Base-by-base conservation (phyloP, 1,140 invertebrate genomes). In the Lerema accius region DNA sequence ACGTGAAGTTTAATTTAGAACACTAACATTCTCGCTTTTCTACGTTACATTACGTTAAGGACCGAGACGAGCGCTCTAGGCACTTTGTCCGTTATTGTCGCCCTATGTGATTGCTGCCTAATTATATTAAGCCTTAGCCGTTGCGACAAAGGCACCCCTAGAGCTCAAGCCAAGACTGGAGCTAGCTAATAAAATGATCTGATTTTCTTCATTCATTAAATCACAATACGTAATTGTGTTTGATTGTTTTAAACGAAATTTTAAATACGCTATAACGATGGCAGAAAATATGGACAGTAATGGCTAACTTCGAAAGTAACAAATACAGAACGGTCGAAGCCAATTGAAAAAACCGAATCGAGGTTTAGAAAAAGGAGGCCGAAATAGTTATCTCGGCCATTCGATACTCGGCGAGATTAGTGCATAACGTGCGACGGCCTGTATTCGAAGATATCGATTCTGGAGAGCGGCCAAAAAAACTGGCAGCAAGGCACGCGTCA, bases 401-500 rank as follows among this genome's bases (percentile, higher is more conserved):
- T 62, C 59, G 64, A 62, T 73, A 62, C 78, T 75, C 53, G 71
- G 72, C 68, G 70, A 86, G 84, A 88, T 90, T 89, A 89, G 86
- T 84, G 82, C 71, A 86, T 83, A 90, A 88, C 72, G 77, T 69
- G 82, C 84, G 81, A 85, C 83, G 80, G 84, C 75, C 78, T 81
- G 82, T 86, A 87, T 86, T 75, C 80, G 76, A 87, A 87, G 84
- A 89, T 89, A 89, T 90, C 86, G 85, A 89, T 90, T 90, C 82
- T 90, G 88, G 87, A 88, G 82, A 84, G 78, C 83, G 75, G 86
- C 87, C 87, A 90, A 90, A 90, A 90, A 90, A 89, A 87, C 78
- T 87, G 78, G 67, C 82, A 87, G 81, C 78, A 80, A 77, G 76
- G 80, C 87, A 86, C 84, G 87, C 87, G 87, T 90, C 86, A 90